phyloP scores from a whole-genome alignment of 2,113 vertebrate genomes.

The Pampusana beccarii region DNA sequence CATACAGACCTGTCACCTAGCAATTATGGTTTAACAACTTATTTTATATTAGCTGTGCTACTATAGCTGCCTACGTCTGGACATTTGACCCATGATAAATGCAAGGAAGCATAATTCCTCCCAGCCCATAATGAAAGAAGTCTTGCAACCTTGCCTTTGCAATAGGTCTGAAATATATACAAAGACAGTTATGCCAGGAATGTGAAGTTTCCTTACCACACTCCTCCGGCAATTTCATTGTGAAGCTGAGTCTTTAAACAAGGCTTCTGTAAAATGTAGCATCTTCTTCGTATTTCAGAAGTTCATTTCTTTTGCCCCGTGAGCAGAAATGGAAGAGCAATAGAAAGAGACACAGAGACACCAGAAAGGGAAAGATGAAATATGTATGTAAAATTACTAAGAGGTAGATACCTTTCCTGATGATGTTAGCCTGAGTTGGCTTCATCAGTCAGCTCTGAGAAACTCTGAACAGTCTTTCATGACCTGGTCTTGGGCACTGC shows the following conservation, averaged over 20 bases:
- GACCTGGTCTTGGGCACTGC: neutral
- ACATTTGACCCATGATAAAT: neutral
- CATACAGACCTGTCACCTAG: neutral
- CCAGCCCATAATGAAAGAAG: neutral
- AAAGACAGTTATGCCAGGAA: neutral
- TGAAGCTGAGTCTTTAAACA: neutral
- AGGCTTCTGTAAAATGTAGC: neutral
- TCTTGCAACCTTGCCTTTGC: neutral
- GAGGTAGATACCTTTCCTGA: neutral
- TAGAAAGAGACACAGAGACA: neutral
- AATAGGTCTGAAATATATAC: neutral
- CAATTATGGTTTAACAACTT: neutral
- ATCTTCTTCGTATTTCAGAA: neutral
- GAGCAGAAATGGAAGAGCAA: neutral
- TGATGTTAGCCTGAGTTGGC: accelerated
- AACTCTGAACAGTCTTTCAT: neutral
- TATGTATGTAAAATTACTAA: neutral
- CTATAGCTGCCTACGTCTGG: neutral
- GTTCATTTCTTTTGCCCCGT: accelerated
- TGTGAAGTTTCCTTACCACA: neutral
- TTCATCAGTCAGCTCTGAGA: neutral
- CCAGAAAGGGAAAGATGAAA: neutral
- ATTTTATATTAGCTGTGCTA: neutral
- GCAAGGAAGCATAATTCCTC: neutral
- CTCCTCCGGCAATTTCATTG: neutral